Evolutionary conservation across 2,113 vertebrate species (phyloP), one percentile per base, ranked within the genome.

Genomic region (Cyrtonyx montezumae): DNA sequence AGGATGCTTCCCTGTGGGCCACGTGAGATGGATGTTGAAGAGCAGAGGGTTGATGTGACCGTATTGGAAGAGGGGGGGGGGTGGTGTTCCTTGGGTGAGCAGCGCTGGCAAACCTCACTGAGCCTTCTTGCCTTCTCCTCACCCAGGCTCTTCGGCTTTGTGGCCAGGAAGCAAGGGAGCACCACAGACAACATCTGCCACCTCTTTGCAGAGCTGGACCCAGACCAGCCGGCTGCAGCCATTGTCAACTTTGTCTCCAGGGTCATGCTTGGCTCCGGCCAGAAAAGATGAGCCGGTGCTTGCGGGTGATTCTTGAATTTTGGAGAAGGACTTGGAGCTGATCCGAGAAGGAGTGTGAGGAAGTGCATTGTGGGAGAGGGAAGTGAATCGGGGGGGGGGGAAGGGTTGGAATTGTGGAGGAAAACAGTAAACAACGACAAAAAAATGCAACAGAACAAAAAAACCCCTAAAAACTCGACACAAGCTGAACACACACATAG

Each of bases 201-300:
- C 97, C 98, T 99, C 87, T 99, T 99, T 30, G 99, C 99, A 0
- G 99, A 99, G 97, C 97, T 99, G 89, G 99, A 99, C 88, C 98
- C 99, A 0, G 98, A 98, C 95, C 99, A 99, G 96, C 99, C 99
- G 0, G 99, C 99, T 89, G 98, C 97, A 9, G 99, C 99, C 97
- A 99, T 99, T 1, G 99, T 99, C 97, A 99, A 98, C 98, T 99
- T 99, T 7, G 98, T 99, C 94, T 99, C 98, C 79, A 99, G 99
- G 97, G 98, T 99, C 96, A 99, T 99, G 98, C 98, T 98, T 48
- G 97, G 95, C 73, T 97, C 98, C 0, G 82, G 97, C 81, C 99
- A 99, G 97, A 99, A 99, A 96, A 98, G 98, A 98, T 99, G 98
- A 99, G 90, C 73, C 23, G 74, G 36, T 11, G 20, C 67, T 87